A percentile compares a stretch with the other conserved stretches of the same genome.
phyloP scores from a whole-genome alignment of 2,113 vertebrate genomes.

The Azemiops feae region DNA sequence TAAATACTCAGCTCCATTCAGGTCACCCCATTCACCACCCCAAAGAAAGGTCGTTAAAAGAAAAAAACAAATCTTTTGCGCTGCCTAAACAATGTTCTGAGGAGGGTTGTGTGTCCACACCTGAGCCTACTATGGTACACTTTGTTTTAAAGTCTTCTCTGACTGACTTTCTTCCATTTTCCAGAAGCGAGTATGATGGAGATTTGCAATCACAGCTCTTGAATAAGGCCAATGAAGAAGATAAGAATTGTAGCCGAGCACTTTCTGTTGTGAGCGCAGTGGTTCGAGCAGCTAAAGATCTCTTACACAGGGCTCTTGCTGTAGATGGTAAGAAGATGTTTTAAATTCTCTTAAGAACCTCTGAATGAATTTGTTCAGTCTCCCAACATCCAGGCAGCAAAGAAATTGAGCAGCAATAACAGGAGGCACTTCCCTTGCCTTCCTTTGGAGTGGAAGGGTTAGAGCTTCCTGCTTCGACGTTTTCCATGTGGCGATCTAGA shows the following conservation, averaged over 20 bases:
- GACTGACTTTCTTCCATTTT: constrained; percentile 20
- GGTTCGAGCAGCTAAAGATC: constrained; percentile 92
- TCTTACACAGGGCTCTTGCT: constrained; percentile 94
- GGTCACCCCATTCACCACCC: neutral
- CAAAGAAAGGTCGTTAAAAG: neutral
- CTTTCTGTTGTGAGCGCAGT: constrained; percentile 96
- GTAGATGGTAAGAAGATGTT: constrained; percentile 86
- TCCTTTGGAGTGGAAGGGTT: neutral
- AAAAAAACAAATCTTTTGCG: neutral
- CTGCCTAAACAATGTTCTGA: neutral
- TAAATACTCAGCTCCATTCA: neutral
- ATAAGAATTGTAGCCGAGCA: constrained; percentile 95
- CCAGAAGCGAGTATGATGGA: constrained; percentile 95
- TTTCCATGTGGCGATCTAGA: neutral
- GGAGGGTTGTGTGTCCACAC: neutral
- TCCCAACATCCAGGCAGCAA: neutral
- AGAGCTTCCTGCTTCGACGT: neutral
- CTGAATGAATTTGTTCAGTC: neutral
- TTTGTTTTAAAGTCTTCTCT: neutral
- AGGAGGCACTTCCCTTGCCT: neutral
- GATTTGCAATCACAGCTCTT: constrained; percentile 96
- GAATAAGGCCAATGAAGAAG: constrained; percentile 98
- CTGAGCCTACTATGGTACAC: neutral
- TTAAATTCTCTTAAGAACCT: neutral
- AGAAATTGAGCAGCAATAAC: neutral